A percentile compares a stretch with the other conserved stretches of the same genome.
Conservation (phyloP, 2,888 invertebrate genomes). For the Erannis defoliaria region DNA sequence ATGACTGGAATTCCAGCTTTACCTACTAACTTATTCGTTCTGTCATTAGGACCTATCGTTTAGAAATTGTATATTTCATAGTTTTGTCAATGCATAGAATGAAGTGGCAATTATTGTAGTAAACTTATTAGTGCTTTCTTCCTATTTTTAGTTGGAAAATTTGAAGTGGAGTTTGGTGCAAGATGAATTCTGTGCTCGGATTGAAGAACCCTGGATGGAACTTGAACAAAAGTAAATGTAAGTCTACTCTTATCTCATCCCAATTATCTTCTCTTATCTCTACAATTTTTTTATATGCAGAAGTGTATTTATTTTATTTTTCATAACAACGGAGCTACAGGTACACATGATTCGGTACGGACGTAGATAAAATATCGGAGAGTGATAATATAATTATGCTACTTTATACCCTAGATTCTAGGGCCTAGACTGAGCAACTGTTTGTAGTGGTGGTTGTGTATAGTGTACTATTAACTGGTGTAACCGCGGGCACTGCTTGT, state of each 20-base stretch:
- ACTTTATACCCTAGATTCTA: too few relatives aligned
- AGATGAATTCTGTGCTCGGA: conserved; percentile 57
- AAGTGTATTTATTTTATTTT: too few relatives aligned
- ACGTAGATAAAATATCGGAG: too few relatives aligned
- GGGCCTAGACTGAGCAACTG: too few relatives aligned
- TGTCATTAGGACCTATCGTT: conserved; percentile 12
- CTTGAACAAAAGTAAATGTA: conserved; percentile 66
- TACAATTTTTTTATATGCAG: too few relatives aligned
- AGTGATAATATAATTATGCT: too few relatives aligned
- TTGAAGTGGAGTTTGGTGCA: conserved; percentile 22
- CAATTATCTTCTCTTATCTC: not conserved
- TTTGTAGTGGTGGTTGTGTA: too few relatives aligned
- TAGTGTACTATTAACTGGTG: too few relatives aligned
- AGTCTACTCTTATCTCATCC: conserved; percentile 55
- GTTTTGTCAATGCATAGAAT: not conserved
- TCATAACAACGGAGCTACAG: too few relatives aligned
- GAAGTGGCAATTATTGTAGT: not conserved
- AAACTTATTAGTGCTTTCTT: not conserved
- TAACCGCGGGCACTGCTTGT: too few relatives aligned
- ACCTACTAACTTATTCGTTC: conserved; percentile 5
- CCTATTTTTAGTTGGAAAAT: conserved; percentile 12
- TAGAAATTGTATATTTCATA: not conserved
- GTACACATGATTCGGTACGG: too few relatives aligned
- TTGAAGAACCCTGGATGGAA: conserved; percentile 64
- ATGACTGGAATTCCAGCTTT: conserved; percentile 14